phyloP scores from a whole-genome alignment of 2,113 vertebrate genomes.

The Poeciliopsis retropinna region DNA sequence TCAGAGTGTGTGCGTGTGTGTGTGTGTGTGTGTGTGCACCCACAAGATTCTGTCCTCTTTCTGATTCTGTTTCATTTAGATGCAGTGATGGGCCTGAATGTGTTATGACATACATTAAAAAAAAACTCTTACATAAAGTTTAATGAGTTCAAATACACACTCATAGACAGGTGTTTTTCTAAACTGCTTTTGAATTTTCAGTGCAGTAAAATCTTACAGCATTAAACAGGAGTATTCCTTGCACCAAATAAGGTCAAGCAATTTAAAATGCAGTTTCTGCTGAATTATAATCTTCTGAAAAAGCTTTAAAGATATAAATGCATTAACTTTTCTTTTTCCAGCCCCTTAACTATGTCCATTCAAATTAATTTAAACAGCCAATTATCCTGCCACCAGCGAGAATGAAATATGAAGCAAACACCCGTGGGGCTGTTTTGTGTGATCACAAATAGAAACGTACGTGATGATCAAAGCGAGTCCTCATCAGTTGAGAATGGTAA shows the following conservation, averaged over 20 bases:
- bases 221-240: constrained; percentile 4
- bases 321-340: constrained; percentile 35
- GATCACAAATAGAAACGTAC: constrained; percentile 12
- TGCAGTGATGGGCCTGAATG: constrained; percentile 61
- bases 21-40: constrained; percentile 11
- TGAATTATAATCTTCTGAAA: constrained; percentile 14
- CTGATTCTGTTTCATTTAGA: constrained; percentile 45
- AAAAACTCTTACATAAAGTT: constrained; percentile 47
- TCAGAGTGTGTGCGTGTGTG: constrained; percentile 1
- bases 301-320: neutral
- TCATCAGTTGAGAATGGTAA: constrained; percentile 29
- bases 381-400: constrained; percentile 43
- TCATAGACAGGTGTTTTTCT: constrained; percentile 26
- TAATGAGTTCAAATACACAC: constrained; percentile 44
- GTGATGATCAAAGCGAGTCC: constrained; percentile 38
- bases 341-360: constrained; percentile 45
- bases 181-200: constrained; percentile 15
- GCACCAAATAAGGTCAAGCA: constrained; percentile 39
- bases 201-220: constrained; percentile 20
- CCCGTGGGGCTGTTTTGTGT: constrained; percentile 9
- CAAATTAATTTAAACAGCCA: constrained; percentile 47
- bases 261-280: neutral
- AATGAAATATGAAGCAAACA: constrained; percentile 29
- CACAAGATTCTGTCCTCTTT: constrained; percentile 36
- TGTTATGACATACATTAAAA: constrained; percentile 42